Evolutionary conservation across 2,888 invertebrate species (phyloP).

Genomic region (Chromoteleia sp.): DNA sequence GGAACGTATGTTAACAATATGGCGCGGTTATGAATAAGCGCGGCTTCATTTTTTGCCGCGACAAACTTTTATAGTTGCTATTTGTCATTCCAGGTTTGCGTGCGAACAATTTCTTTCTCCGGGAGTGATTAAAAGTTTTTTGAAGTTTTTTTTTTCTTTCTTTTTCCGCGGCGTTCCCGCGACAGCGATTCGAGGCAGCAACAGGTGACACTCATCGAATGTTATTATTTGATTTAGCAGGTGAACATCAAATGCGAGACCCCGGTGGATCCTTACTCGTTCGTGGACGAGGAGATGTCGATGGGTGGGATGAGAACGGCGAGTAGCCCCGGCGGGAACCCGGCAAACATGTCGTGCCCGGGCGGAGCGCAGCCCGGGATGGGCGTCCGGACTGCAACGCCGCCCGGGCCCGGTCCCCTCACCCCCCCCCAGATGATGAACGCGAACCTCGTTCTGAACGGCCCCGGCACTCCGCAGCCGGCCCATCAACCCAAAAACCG

Average conservation of each 20-base stretch:
- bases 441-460: conserved; percentile 79
- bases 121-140: conserved; percentile 64
- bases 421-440: conserved; percentile 77
- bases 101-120: conserved; percentile 57
- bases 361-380: conserved; percentile 78
- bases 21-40: conserved; percentile 41
- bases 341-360: conserved; percentile 80
- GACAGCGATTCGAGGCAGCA: conserved; percentile 28
- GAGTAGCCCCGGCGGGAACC: conserved; percentile 84
- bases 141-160: conserved; percentile 34
- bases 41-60: conserved; percentile 15
- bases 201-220: conserved; percentile 59
- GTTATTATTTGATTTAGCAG: conserved; percentile 74
- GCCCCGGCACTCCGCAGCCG: conserved; percentile 81
- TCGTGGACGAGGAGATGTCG: conserved; percentile 92
- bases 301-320: conserved; percentile 87
- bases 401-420: conserved; percentile 74
- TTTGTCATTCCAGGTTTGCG: conserved; percentile 50
- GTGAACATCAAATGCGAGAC: conserved; percentile 87
- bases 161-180: conserved; percentile 41
- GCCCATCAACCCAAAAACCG: conserved; percentile 90
- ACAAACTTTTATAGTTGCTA: conserved; percentile 44
- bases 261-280: conserved; percentile 92
- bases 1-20: conserved; percentile 39
- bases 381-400: conserved; percentile 80